Base-by-base conservation (phyloP, 2,888 invertebrate genomes). In the Lissocephala sabroskyi region DNA sequence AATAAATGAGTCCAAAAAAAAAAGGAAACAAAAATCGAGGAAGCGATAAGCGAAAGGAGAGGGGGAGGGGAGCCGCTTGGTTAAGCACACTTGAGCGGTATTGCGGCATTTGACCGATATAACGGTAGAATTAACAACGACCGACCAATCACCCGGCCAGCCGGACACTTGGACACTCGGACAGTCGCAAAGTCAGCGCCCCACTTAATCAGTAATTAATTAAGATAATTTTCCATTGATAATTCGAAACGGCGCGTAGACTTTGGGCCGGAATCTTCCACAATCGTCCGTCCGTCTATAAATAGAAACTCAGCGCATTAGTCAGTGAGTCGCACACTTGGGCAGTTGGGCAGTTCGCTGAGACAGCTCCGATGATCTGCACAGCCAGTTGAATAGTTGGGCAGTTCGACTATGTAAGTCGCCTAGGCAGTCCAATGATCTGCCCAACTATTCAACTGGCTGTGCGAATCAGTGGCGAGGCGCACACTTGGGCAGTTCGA, bases 31-130 rank as follows among this genome's bases (percentile, higher is more conserved):
- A 23, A 23, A n/a, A n/a, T n/a, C n/a, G n/a, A n/a, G 42, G 18
- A 36, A 29, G 41, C 65, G 66, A 70, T 62, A 74, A 65, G 47
- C 41, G 55, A 39, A 48, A 59, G 49, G 42, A 52, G 57, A 63
- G 28, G 10, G 11, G n/a, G 14, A 26, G 18, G 42, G 13, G 23
- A n/a, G 19, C 13, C 19, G 42, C 47, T 26, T 48, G 50, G 56
- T 59, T 70, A 77, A 71, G 74, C 77, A 66, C 46, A 74, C 62
- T 62, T 62, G 53, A 64, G 51, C 56, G 49, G 64, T 59, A 71
- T 71, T 67, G 67, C 67, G 62, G 68, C 73, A 57, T 71, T 67
- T 71, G 75, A 71, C 71, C 78, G 77, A 71, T 77, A 71, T 71
- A 58, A 50, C 51, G 40, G 44, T n/a, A n/a, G 54, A 50, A 65